These are phyloP conservation scores for Sceloporus undulatus DNA, from an alignment of 2,113 vertebrate species.

Conservation along the genomic window DNA sequence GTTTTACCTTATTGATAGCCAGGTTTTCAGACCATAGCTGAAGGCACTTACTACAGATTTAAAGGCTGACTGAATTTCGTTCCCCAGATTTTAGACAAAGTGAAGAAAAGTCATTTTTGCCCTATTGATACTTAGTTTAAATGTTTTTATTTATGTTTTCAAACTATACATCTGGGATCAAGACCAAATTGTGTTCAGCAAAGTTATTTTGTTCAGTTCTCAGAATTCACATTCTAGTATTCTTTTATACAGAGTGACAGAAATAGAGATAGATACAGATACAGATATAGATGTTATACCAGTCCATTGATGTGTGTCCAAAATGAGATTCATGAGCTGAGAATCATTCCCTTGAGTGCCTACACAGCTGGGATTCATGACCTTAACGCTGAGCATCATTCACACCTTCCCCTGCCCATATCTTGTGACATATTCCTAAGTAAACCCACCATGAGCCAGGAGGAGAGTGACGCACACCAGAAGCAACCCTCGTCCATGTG, in stretches of 20 bases:
- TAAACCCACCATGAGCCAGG: slow-evolving; percentile 10
- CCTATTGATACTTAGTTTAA: not conserved
- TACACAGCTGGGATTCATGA: slow-evolving; percentile 26
- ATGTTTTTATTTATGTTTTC: not conserved
- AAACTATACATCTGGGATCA: not conserved
- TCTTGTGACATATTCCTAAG: slow-evolving; percentile 32
- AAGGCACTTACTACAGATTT: not conserved
- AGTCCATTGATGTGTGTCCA: not conserved
- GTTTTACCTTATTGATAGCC: not conserved
- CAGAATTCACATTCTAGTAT: not conserved
- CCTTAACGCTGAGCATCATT: slow-evolving; percentile 34
- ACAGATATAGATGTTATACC: not conserved
- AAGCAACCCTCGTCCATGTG: slow-evolving; percentile 17
- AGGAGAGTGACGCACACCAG: slow-evolving; percentile 17
- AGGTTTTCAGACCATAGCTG: not conserved
- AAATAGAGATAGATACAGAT: not conserved
- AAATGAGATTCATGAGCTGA: not conserved
- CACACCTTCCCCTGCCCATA: not conserved
- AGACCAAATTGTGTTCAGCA: not conserved
- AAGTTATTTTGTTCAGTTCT: not conserved
- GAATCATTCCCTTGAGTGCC: slow-evolving; percentile 7
- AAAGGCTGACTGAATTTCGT: not conserved
- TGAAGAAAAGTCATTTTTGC: not conserved
- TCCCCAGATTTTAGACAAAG: not conserved
- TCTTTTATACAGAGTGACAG: not conserved